Conservation (phyloP, 2,888 invertebrate species). For the Danaus chrysippus region DNA sequence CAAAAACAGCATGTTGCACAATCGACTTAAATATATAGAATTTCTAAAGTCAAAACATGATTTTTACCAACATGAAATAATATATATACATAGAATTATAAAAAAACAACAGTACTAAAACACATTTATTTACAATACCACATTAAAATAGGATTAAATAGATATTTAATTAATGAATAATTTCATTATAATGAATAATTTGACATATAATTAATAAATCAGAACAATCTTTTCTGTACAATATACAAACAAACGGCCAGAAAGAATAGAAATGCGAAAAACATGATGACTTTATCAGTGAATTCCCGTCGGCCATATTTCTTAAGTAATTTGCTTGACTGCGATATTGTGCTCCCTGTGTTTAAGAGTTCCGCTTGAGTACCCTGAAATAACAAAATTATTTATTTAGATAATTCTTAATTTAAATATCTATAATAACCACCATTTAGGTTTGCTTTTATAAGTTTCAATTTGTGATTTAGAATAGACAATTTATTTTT, state of each 20-base stretch:
- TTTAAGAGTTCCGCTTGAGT: constrained; percentile 90
- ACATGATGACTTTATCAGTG: constrained; percentile 95
- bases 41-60: too few relatives aligned
- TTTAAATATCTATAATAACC: too few relatives aligned
- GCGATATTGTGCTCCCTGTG: constrained; percentile 92
- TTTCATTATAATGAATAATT: constrained; percentile 10
- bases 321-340: constrained; percentile 93
- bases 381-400: constrained; percentile 61
- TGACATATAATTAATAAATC: constrained; percentile 30
- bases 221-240: constrained; percentile 93
- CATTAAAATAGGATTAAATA: constrained; percentile 15
- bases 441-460: too few relatives aligned
- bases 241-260: constrained; percentile 95
- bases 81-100: background rate
- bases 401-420: background rate
- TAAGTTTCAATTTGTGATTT: too few relatives aligned
- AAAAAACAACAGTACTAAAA: background rate
- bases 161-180: constrained; percentile 1
- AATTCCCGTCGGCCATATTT: constrained; percentile 97
- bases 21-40: too few relatives aligned
- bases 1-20: too few relatives aligned
- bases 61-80: too few relatives aligned
- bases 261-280: constrained; percentile 93
- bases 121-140: constrained; percentile 13
- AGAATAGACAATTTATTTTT: too few relatives aligned